A percentile compares a stretch with the other conserved stretches of the same genome.
phyloP scores from a whole-genome alignment of 2,797 vertebrate genomes.

The Labeo calbasu region DNA sequence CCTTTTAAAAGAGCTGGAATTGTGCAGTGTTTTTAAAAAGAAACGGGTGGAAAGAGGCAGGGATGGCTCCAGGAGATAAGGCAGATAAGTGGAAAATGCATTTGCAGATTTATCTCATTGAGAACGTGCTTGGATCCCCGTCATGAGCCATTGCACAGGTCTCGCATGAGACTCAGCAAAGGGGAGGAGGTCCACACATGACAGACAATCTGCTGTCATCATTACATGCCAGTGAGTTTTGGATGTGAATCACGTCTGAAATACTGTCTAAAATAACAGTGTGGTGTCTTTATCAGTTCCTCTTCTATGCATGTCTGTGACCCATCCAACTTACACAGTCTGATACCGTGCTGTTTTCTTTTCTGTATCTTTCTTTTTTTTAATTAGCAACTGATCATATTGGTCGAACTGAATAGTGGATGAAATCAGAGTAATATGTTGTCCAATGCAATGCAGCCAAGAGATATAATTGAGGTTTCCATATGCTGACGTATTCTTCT shows the following conservation, averaged over 20 bases:
- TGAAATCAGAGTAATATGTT: slow-evolving; percentile 34
- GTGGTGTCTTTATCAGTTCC: background rate
- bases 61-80: slow-evolving; percentile 57
- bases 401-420: slow-evolving; percentile 8
- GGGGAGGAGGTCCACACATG: background rate
- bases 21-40: slow-evolving; percentile 32
- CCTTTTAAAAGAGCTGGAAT: slow-evolving; percentile 19
- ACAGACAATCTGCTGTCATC: slow-evolving; percentile 14
- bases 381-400: slow-evolving; percentile 6
- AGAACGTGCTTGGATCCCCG: slow-evolving; percentile 53
- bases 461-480: slow-evolving; percentile 36
- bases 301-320: slow-evolving; percentile 2
- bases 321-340: background rate
- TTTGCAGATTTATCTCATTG: slow-evolving; percentile 51
- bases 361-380: background rate
- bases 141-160: slow-evolving; percentile 18
- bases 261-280: slow-evolving; percentile 26
- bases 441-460: slow-evolving; percentile 22
- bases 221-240: slow-evolving; percentile 6
- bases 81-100: slow-evolving; percentile 57
- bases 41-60: slow-evolving; percentile 42
- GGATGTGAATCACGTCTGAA: background rate
- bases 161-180: slow-evolving; percentile 5
- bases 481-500: slow-evolving; percentile 48
- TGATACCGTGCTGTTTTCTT: background rate